These are phyloP conservation scores for Euthynnus affinis DNA, from an alignment of 2,797 vertebrate genomes.

Conservation along the genomic window DNA sequence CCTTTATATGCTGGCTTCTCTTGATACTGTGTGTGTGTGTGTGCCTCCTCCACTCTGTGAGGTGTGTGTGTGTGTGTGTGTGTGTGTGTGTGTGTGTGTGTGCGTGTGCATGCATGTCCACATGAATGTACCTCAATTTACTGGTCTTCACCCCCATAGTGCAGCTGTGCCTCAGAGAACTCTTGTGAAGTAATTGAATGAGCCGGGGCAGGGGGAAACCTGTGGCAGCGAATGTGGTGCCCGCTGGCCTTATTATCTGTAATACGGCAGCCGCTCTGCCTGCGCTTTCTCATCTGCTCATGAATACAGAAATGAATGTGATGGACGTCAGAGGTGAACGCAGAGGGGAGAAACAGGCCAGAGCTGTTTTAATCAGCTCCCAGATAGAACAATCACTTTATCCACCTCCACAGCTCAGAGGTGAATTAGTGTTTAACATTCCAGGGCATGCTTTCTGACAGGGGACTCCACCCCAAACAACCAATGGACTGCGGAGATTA, in stretches of 20 bases:
- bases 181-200: constrained; percentile 86
- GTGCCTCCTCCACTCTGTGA: constrained; percentile 49
- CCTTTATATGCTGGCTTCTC: constrained; percentile 57
- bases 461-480: constrained; percentile 77
- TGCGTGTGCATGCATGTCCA: constrained; percentile 56
- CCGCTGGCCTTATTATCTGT: constrained; percentile 86
- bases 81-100: constrained; percentile 28
- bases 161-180: constrained; percentile 84
- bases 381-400: constrained; percentile 86
- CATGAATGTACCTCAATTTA: constrained; percentile 83
- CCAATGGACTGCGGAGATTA: constrained; percentile 78
- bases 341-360: constrained; percentile 74
- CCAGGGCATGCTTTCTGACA: constrained; percentile 84
- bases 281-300: constrained; percentile 80
- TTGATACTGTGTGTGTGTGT: constrained; percentile 44
- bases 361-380: constrained; percentile 83
- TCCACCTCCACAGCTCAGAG: constrained; percentile 82
- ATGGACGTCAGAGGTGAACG: constrained; percentile 82
- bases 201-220: constrained; percentile 76
- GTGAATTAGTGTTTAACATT: constrained; percentile 88
- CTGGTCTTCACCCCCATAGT: constrained; percentile 82
- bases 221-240: constrained; percentile 79
- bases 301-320: constrained; percentile 86
- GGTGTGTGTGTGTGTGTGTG: constrained; percentile 43
- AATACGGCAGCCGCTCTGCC: constrained; percentile 80